These are phyloP conservation scores for Camponotus vicinus DNA, from an alignment of 1,140 invertebrate species.

Conservation along the genomic window DNA sequence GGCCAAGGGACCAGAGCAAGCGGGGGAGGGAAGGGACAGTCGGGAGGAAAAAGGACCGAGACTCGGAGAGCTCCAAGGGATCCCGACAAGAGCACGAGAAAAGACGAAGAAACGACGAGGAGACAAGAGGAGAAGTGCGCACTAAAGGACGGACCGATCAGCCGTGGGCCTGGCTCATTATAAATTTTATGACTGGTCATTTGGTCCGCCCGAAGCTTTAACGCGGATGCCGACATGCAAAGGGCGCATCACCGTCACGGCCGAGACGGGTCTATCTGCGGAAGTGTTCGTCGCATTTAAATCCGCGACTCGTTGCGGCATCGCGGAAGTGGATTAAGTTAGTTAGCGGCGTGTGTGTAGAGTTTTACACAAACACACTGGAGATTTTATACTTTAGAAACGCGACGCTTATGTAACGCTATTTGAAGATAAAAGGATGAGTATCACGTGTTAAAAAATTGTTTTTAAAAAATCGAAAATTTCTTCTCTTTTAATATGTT, in stretches of 20 bases:
- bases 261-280: constrained; percentile 60
- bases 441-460: neutral
- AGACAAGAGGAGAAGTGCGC: constrained; percentile 33
- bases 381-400: neutral
- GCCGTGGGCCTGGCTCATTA: constrained; percentile 73
- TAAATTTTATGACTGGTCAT: constrained; percentile 78
- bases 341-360: neutral
- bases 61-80: constrained; percentile 7
- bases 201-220: constrained; percentile 68
- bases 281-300: constrained; percentile 19
- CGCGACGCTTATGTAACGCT: neutral
- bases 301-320: constrained; percentile 7
- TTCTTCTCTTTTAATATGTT: too few relatives aligned
- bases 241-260: constrained; percentile 70
- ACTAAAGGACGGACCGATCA: constrained; percentile 66
- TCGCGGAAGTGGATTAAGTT: neutral
- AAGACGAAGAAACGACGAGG: constrained; percentile 17
- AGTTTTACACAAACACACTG: neutral
- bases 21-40: constrained; percentile 22
- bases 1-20: neutral
- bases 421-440: neutral
- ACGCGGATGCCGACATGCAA: constrained; percentile 73
- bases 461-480: too few relatives aligned
- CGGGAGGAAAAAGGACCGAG: constrained; percentile 11
- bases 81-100: constrained; percentile 22